Evolutionary conservation across 1,140 invertebrate genomes (phyloP), one percentile per base, ranked within the genome.

Genomic region (Listronotus bonariensis): DNA sequence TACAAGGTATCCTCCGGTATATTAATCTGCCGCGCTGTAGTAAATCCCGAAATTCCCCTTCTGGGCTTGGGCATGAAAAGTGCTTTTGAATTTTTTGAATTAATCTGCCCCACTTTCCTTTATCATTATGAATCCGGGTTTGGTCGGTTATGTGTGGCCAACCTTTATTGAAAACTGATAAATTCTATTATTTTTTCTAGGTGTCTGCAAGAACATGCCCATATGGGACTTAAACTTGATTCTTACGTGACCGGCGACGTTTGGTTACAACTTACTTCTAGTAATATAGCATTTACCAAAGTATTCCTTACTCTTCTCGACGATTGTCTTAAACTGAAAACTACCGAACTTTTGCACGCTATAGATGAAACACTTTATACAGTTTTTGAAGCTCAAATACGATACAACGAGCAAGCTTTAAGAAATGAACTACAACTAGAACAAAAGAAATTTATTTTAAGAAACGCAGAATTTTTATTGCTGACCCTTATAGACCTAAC

Each of bases 231-330:
- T 14, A 75, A 78, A 55, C 72, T 87, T 9, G 79, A 83, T 34
- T 72, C 75, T 32, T 87, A 82, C 74, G 77, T 86, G 7, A 84
- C 81, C 69, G 84, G 87, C 67, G 85, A 88, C 62, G 85, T 81
- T 69, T 88, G 86, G 82, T 79, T 91, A n/a, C 80, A 83, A 14
- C 76, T 92, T 56, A 91, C 90, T 0, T 80, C 80, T 66, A 92
- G 89, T 72, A 90, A 86, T 10, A 74, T 90, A 12, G 81, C 87
- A 40, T 92, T 92, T 76, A 83, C 85, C 11, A 89, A 87, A 76
- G 77, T 87, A 12, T 89, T 85, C 70, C 71, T 91, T 10, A 81
- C 82, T 20, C 80, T 91, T 41, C 70, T 89, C 5, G 84, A 89
- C 41, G 89, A 92, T 75, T 84, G 90, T 65, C 74, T 92, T 49